These are phyloP conservation scores for Cyclargus thomasi DNA, from an alignment of 1,140 invertebrate genomes.

Conservation along the genomic window DNA sequence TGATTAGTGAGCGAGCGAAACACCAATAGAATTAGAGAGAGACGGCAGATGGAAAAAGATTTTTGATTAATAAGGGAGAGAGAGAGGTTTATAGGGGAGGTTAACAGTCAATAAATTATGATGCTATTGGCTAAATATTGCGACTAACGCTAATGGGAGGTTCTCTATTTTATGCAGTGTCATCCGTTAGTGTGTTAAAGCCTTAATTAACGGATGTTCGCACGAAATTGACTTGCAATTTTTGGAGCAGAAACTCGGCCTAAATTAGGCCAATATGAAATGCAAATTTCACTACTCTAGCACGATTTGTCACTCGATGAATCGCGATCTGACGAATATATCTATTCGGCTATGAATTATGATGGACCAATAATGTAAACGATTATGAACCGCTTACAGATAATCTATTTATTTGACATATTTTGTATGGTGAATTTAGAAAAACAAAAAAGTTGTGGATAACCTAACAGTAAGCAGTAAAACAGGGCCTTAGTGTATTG, in stretches of 20 bases:
- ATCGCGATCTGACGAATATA: no score
- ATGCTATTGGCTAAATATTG: neutral
- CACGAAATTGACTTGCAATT: conserved; percentile 1
- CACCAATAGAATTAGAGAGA: neutral
- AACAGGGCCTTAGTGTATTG: no score
- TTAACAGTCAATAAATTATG: neutral
- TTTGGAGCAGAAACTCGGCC: neutral
- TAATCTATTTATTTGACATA: no score
- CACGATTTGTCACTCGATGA: no score
- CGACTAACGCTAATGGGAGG: neutral
- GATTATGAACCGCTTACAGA: no score
- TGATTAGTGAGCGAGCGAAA: conserved; percentile 6
- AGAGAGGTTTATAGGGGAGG: no score
- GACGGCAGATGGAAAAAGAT: neutral
- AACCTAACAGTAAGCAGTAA: no score
- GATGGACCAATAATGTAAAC: no score
- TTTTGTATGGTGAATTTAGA: no score
- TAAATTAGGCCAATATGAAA: neutral
- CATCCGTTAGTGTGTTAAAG: neutral
- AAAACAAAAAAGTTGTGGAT: no score
- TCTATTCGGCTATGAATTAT: no score
- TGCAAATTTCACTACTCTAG: no score
- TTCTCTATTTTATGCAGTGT: neutral
- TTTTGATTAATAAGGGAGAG: neutral
- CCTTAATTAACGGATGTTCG: neutral